Evolutionary conservation across 2,888 invertebrate species (phyloP).

Genomic region (Chaitophorus viminalis): DNA sequence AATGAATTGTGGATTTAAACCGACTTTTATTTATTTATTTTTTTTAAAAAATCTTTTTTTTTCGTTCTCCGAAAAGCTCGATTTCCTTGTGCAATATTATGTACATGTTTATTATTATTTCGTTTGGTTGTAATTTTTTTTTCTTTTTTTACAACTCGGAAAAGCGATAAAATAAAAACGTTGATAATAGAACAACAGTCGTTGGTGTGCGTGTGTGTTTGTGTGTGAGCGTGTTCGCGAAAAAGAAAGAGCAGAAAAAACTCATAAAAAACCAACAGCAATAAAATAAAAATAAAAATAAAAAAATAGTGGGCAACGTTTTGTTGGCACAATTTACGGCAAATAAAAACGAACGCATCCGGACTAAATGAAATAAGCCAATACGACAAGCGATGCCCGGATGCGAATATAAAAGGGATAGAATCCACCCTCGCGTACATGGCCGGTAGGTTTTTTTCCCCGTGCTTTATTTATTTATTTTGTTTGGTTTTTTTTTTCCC

Average conservation of each 20-base stretch:
- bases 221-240: not conserved
- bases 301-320: slow-evolving; percentile 43
- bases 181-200: slow-evolving; percentile 59
- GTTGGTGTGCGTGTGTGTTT: not conserved
- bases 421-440: slow-evolving; percentile 43
- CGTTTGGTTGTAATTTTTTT: slow-evolving; percentile 16
- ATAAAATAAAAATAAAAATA: slow-evolving; percentile 28
- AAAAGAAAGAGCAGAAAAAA: slow-evolving; percentile 34
- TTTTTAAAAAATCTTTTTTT: slow-evolving; percentile 34
- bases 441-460: not conserved
- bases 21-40: slow-evolving; percentile 51
- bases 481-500: not conserved
- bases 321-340: slow-evolving; percentile 62
- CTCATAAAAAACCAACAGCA: slow-evolving; percentile 19
- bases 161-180: slow-evolving; percentile 61
- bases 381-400: slow-evolving; percentile 61
- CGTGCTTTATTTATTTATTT: too few relatives aligned
- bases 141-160: slow-evolving; percentile 51
- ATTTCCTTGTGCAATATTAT: slow-evolving; percentile 51
- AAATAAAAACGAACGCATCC: slow-evolving; percentile 62
- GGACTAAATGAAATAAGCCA: slow-evolving; percentile 61
- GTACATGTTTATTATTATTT: slow-evolving; percentile 15
- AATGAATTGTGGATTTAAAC: slow-evolving; percentile 43
- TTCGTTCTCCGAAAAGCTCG: slow-evolving; percentile 56
- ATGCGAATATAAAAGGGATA: slow-evolving; percentile 56